These are phyloP conservation scores for Drosophila pruinosa DNA, from an alignment of 1,140 invertebrate species.

Conservation along the genomic window DNA sequence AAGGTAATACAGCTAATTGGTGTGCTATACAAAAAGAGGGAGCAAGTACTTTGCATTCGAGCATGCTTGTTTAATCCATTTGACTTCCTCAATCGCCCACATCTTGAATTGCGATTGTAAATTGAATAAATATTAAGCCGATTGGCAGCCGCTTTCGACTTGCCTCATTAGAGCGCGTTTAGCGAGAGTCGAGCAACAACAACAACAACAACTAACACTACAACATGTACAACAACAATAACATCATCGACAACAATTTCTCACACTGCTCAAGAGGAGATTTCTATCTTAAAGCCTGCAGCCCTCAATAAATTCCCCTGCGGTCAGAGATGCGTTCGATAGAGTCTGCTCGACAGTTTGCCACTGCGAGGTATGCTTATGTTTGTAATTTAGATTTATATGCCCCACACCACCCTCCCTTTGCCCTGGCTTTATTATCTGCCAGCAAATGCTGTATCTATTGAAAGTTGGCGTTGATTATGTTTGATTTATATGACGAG, in stretches of 20 bases:
- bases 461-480: conserved; percentile 71
- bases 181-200: conserved; percentile 45
- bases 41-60: too few species aligned
- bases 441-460: conserved; percentile 35
- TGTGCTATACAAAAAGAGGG: too few species aligned
- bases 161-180: conserved; percentile 60
- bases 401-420: conserved; percentile 1
- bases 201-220: conserved; percentile 26
- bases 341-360: background rate
- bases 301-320: conserved; percentile 55
- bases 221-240: conserved; percentile 35
- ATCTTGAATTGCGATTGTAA: conserved; percentile 3
- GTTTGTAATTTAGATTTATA: conserved; percentile 75
- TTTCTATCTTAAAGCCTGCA: conserved; percentile 52
- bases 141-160: conserved; percentile 18
- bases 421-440: background rate
- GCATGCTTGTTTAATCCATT: too few species aligned
- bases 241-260: conserved; percentile 38
- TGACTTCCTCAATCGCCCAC: too few species aligned
- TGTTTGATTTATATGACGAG: conserved; percentile 75
- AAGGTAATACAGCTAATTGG: too few species aligned
- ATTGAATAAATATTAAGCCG: conserved; percentile 47
- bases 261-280: conserved; percentile 29
- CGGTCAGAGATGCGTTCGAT: conserved; percentile 13
- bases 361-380: conserved; percentile 15